Evolutionary conservation across 2,113 vertebrate species (phyloP), one percentile per base, ranked within the genome.

Genomic region (Rousettus leschenaultii): DNA sequence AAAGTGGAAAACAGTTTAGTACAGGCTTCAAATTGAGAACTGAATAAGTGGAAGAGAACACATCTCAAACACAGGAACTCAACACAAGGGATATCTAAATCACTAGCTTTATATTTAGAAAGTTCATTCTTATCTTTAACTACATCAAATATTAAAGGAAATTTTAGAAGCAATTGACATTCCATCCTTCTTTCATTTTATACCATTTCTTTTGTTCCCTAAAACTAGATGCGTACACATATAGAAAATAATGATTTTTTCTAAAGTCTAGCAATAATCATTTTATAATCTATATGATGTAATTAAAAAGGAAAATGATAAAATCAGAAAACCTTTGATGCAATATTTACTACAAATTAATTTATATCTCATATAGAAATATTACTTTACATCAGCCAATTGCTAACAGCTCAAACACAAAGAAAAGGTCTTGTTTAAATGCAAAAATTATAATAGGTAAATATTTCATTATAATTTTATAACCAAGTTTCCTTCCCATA

Each of bases 241-340:
- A 84, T 18, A 70, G 30, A 82, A 89, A 97, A 59, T 26, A 79
- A 79, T 61, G 59, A 48, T 43, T 78, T 57, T 57, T 80, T 68
- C 48, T 83, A 21, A 91, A 79, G 26, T 74, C 59, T 48, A 40
- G 13, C 51, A 91, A 73, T 53, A 71, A 93, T 79, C n/a, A 65
- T 33, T 88, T 79, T 78, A 48, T 53, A 78, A 87, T 84, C 73
- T 43, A 61, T 1, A 10, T 88, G 57, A 84, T 26, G 5, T 45
- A 93, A 96, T 74, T 85, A 57, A 82, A 93, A 75, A 66, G 61
- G 53, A 93, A 93, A 91, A 73, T 30, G 13, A 80, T 35, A 53
- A 74, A 68, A 66, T 70, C 78, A 80, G 82, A 95, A 96, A 89
- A 55, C 6, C 10, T 91, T 33, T 78, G 33, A 45, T n/a, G 18